Evolutionary conservation across 2,888 invertebrate species (phyloP).

Genomic region (Tubulanus polymorphus): DNA sequence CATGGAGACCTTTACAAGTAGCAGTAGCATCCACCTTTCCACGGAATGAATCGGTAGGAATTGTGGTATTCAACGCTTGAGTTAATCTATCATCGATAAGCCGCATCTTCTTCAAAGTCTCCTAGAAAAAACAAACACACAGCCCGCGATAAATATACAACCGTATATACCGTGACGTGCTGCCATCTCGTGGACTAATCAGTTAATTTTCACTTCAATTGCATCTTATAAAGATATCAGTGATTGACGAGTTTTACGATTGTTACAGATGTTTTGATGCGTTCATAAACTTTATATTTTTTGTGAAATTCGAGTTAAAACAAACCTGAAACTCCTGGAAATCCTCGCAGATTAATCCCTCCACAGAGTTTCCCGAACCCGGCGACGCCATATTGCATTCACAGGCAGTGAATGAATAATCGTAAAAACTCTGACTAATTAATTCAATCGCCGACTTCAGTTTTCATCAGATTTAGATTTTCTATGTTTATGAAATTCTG

Average conservation of each 20-base stretch:
- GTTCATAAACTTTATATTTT: too few species aligned
- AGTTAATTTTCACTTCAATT: too few species aligned
- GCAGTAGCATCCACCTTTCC: constrained; percentile 67
- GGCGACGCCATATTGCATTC: constrained; percentile 36
- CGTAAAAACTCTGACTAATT: too few species aligned
- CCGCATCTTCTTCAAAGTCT: constrained; percentile 79
- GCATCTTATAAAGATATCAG: too few species aligned
- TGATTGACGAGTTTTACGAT: too few species aligned
- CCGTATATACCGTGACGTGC: too few species aligned
- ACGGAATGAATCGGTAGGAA: constrained; percentile 83
- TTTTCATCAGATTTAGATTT: too few species aligned
- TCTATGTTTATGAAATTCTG: too few species aligned
- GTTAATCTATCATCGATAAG: constrained; percentile 85
- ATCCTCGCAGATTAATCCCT: constrained; percentile 24
- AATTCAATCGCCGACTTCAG: too few species aligned
- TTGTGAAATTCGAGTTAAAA: neutral
- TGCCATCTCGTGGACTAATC: too few species aligned
- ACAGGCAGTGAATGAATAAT: constrained; percentile 39
- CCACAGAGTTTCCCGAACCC: constrained; percentile 19
- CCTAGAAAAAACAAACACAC: constrained; percentile 59
- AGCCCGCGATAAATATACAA: too few species aligned
- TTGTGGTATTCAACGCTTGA: constrained; percentile 75
- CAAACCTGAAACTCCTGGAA: constrained; percentile 35
- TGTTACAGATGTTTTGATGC: too few species aligned
- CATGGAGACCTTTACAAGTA: constrained; percentile 73